Evolutionary conservation across 2,888 invertebrate species (phyloP), one percentile per base, ranked within the genome.

Genomic region (Athalia cordata): DNA sequence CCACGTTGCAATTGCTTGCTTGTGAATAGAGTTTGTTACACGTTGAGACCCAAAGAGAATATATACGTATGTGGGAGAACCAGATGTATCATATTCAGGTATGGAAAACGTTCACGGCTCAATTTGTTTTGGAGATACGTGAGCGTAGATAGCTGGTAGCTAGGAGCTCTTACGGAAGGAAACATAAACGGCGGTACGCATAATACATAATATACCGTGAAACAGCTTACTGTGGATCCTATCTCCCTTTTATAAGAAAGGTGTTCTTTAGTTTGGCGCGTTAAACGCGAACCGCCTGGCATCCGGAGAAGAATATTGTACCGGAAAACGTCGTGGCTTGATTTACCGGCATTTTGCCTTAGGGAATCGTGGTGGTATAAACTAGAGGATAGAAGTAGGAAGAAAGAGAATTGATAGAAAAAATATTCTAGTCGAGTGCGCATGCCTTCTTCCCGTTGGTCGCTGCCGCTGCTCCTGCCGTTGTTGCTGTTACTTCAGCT

Each of bases 361-460:
- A 47, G 52, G 85, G 84, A 81, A 83, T 83, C 82, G 74, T 80
- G 77, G 78, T 82, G 79, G 77, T 81, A 80, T 77, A 79, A 84
- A 82, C 81, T 81, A 79, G 78, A 79, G 77, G 65, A 70, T 64
- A 67, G 80, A 74, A 79, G 77, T 74, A 68, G 43, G 29, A 65
- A 47, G 75, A 75, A 77, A 72, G 77, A 50, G 47, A 77, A 76
- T 77, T 79, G 77, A 78, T 77, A 80, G 76, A 47, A 80, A 81
- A 83, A 84, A 75, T 62, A 75, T 75, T 75, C 75, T 62, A 61
- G 62, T 50, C 74, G 62, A 62, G 49, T 62, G 61, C 61, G 75
- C 75, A 75, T 75, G 75, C 75, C 75, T 75, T 29, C 15, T 5
- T 57, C 15, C 64, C 29, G 75, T 75, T 15, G 72, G 11, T 59